These are phyloP conservation scores for Triplophysa bombifrons DNA, from an alignment of 2,797 vertebrate genomes.

Conservation along the genomic window DNA sequence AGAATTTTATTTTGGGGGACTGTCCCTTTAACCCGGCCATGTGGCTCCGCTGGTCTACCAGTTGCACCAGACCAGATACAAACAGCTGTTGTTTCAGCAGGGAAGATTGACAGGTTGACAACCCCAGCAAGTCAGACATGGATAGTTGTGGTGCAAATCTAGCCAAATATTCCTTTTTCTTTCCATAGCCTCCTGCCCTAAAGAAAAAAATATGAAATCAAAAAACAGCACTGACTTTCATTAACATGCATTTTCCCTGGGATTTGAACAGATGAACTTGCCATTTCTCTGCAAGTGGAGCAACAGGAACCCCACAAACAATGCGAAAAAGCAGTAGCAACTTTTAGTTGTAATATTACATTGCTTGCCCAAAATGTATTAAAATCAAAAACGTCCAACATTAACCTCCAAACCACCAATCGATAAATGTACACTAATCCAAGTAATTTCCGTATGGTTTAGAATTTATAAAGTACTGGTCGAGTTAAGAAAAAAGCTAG, in stretches of 20 bases:
- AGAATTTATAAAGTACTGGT: slow-evolving; percentile 1
- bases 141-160: no score
- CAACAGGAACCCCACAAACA: background rate
- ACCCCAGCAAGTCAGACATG: background rate
- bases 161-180: no score
- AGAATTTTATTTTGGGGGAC: no score
- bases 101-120: background rate
- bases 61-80: background rate
- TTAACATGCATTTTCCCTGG: background rate
- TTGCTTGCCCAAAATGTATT: background rate
- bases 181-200: no score
- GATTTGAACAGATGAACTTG: background rate
- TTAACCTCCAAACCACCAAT: slow-evolving; percentile 11
- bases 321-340: background rate
- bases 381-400: background rate
- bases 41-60: background rate
- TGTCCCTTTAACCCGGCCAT: background rate
- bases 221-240: background rate
- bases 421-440: slow-evolving; percentile 1
- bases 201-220: no score
- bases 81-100: background rate
- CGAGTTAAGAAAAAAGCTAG: background rate
- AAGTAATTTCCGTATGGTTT: slow-evolving; percentile 24
- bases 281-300: background rate
- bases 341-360: background rate